Evolutionary conservation across 2,797 vertebrate species (phyloP).

Genomic region (Amblyopsis hoosieri): DNA sequence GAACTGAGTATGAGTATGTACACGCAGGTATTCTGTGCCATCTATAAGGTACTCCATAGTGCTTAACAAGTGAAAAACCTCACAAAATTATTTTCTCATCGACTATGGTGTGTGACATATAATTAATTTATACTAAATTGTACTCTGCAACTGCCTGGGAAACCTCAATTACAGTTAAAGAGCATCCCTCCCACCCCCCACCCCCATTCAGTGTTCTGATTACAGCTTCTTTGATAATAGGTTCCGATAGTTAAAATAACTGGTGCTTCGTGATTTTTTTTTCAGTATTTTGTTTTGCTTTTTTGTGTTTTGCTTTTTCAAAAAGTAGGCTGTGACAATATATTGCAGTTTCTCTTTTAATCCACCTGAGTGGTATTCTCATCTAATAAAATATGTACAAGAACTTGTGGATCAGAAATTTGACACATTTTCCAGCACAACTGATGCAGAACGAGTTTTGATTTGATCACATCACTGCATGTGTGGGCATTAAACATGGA

Average conservation of each 20-base stretch:
- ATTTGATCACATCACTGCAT: no score
- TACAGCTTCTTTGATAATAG: not conserved
- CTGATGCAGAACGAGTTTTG: no score
- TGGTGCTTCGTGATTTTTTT: not conserved
- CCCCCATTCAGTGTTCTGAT: not conserved
- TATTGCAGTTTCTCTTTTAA: not conserved
- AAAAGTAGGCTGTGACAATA: not conserved
- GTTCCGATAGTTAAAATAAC: not conserved
- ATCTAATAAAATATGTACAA: no score
- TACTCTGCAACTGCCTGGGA: not conserved
- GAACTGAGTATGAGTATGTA: conserved; percentile 10
- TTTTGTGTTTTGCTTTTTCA: not conserved
- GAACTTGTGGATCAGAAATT: no score
- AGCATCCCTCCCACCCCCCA: not conserved
- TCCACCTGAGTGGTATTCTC: no score
- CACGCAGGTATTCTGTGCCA: conserved; percentile 1
- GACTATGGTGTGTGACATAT: not conserved
- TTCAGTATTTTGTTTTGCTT: no score
- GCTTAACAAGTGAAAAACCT: conserved; percentile 7
- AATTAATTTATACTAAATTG: not conserved
- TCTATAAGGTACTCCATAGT: conserved; percentile 8
- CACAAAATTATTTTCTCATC: conserved; percentile 3
- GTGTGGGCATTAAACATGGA: no score
- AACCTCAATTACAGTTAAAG: not conserved
- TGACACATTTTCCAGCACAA: no score